Conservation (phyloP, 2,797 vertebrate species). For the Sebastes taczanowskii region DNA sequence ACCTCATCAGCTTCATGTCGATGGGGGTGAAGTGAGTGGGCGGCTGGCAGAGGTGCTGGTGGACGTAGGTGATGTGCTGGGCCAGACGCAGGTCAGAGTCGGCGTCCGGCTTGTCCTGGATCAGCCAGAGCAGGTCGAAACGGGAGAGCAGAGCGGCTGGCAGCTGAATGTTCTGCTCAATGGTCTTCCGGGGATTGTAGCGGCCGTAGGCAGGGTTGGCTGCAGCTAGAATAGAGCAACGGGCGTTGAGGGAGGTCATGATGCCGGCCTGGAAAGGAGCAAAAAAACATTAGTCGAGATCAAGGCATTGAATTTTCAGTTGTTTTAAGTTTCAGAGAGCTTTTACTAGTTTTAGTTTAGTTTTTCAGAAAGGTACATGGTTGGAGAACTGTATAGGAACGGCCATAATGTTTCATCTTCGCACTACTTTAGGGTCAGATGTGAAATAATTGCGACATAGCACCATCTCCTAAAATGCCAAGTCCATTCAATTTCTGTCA, state of each 20-base stretch:
- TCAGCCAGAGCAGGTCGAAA: constrained; percentile 95
- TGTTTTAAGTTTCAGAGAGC: too few relatives aligned
- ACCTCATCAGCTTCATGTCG: constrained; percentile 93
- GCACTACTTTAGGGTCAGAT: too few relatives aligned
- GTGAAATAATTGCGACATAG: too few relatives aligned
- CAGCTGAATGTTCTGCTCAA: constrained; percentile 94
- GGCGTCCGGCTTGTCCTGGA: constrained; percentile 91
- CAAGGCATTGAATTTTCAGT: fast-evolving
- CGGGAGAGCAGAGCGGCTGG: constrained; percentile 91
- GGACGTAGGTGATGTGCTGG: constrained; percentile 95
- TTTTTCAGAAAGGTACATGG: too few relatives aligned
- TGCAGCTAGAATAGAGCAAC: constrained; percentile 92
- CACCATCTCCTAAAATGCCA: fast-evolving
- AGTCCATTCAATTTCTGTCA: too few relatives aligned
- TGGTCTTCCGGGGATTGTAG: constrained; percentile 89
- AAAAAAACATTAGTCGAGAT: neutral
- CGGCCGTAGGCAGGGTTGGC: constrained; percentile 93
- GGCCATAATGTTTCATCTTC: too few relatives aligned
- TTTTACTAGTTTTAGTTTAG: too few relatives aligned
- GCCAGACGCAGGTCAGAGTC: constrained; percentile 91
- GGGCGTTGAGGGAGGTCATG: constrained; percentile 92
- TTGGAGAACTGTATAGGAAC: too few relatives aligned
- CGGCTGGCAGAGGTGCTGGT: constrained; percentile 92
- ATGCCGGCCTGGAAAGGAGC: constrained; percentile 85
- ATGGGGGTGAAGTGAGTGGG: constrained; percentile 89